Evolutionary conservation across 2,113 vertebrate genomes (phyloP).

Genomic region (Setophaga petechia): DNA sequence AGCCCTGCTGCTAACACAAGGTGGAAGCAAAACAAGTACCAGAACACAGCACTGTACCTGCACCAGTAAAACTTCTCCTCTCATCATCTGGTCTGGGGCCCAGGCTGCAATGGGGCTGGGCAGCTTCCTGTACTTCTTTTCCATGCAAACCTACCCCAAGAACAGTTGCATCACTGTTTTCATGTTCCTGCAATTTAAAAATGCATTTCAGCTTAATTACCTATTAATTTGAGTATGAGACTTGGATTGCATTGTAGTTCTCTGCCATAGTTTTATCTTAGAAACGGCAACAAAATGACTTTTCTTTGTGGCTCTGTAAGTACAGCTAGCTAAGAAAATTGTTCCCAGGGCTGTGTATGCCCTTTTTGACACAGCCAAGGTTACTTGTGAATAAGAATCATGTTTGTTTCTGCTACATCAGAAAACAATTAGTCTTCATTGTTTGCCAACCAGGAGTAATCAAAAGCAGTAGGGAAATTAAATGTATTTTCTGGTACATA

Average conservation of each 20-base stretch:
- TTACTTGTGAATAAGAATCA: conserved; percentile 36
- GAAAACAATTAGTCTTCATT: conserved; percentile 58
- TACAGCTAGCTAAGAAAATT: background rate
- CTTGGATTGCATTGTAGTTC: background rate
- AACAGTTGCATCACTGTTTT: background rate
- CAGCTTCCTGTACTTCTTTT: background rate
- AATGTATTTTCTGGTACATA: background rate
- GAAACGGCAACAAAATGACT: background rate
- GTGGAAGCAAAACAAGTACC: background rate
- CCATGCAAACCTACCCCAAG: background rate
- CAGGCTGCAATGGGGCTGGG: background rate
- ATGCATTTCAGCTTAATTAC: background rate
- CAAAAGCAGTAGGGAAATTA: conserved; percentile 23
- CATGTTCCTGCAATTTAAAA: background rate
- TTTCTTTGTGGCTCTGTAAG: background rate
- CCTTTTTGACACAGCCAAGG: conserved; percentile 19
- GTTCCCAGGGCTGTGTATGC: background rate
- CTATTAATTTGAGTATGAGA: background rate
- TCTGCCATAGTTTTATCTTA: background rate
- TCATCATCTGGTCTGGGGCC: background rate
- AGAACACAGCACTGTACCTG: background rate
- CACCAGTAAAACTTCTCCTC: background rate
- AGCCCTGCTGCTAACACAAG: background rate
- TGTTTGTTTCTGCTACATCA: conserved; percentile 34
- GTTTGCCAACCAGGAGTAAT: conserved; percentile 41